These are phyloP conservation scores for Cynopterus brachyotis DNA, from an alignment of 2,113 vertebrate genomes.

Conservation along the genomic window DNA sequence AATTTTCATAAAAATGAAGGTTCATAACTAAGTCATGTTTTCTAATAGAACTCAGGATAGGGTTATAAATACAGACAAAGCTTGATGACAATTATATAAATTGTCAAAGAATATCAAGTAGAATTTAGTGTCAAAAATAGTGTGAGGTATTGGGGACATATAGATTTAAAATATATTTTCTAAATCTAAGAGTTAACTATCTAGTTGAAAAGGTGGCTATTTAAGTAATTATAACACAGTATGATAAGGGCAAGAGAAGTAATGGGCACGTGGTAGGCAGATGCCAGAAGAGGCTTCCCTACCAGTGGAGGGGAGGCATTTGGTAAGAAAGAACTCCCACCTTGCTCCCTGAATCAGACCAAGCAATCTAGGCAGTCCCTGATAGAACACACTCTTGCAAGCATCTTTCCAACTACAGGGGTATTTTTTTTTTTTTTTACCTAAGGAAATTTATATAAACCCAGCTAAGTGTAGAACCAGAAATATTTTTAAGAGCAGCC, in stretches of 20 bases:
- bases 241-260: rapidly evolving
- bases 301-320: background rate
- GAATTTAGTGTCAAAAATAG: background rate
- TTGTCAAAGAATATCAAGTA: background rate
- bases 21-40: background rate
- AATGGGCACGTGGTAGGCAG: rapidly evolving
- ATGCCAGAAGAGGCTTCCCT: no score
- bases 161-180: background rate
- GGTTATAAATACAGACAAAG: background rate
- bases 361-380: background rate
- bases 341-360: background rate
- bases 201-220: background rate
- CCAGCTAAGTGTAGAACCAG: background rate
- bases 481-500: background rate
- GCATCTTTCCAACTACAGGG: background rate
- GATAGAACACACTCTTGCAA: background rate
- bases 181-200: background rate
- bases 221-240: background rate
- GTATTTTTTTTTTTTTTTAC: background rate
- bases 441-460: background rate
- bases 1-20: conserved; percentile 1
- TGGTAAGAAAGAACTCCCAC: background rate
- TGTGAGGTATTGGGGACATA: background rate
- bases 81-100: background rate
- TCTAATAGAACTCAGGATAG: background rate